phyloP scores from a whole-genome alignment of 2,888 invertebrate genomes.

The Hyles lineata region DNA sequence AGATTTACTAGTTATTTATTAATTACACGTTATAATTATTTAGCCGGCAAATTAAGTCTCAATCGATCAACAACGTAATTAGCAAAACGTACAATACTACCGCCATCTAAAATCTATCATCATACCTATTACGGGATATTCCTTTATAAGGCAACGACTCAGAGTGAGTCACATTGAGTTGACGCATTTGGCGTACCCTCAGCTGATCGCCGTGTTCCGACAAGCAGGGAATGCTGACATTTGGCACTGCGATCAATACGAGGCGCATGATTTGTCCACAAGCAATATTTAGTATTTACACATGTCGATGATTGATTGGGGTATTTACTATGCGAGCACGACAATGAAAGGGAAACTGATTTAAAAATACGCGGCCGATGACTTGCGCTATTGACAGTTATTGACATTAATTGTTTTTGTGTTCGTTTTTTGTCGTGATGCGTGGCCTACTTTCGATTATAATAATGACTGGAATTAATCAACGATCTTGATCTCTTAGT shows the following conservation, averaged over 20 bases:
- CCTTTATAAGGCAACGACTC: neutral
- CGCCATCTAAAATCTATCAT: neutral
- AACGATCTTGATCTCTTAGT: neutral
- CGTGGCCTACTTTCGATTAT: neutral
- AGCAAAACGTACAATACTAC: neutral
- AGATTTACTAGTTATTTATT: too few relatives aligned
- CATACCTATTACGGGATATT: neutral
- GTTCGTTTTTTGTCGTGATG: neutral
- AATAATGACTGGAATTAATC: neutral
- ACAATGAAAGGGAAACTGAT: conserved; percentile 18
- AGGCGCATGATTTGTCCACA: neutral
- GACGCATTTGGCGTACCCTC: conserved; percentile 9
- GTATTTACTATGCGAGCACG: neutral
- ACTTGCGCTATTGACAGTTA: neutral
- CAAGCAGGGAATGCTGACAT: conserved; percentile 2
- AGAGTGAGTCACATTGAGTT: neutral
- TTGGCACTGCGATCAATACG: neutral
- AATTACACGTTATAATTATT: too few relatives aligned
- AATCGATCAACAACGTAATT: neutral
- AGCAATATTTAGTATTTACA: neutral
- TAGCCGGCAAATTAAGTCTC: too few relatives aligned
- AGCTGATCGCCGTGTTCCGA: neutral
- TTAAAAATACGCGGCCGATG: conserved; percentile 17
- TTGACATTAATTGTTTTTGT: neutral
- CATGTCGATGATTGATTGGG: conserved; percentile 3